phyloP scores from a whole-genome alignment of 1,140 invertebrate genomes.

The Drosophila mayri region DNA sequence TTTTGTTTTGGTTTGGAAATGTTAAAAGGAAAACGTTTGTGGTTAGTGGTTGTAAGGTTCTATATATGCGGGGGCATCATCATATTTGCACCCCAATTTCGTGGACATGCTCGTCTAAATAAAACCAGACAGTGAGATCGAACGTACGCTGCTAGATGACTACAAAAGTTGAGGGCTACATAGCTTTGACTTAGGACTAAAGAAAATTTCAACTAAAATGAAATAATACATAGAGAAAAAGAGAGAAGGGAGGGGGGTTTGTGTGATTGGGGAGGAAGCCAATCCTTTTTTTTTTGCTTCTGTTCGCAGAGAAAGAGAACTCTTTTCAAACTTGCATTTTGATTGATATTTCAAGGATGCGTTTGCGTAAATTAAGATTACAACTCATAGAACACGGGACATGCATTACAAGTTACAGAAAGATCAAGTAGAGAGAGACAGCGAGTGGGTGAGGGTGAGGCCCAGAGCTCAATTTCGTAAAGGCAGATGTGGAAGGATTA shows the following conservation, averaged over 20 bases:
- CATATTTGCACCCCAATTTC: constrained; percentile 28
- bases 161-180: constrained; percentile 54
- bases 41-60: constrained; percentile 47
- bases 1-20: constrained; percentile 54
- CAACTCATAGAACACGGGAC: constrained; percentile 57
- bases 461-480: constrained; percentile 17
- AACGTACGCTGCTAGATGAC: constrained; percentile 59
- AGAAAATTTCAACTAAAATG: constrained; percentile 47
- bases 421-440: constrained; percentile 51
- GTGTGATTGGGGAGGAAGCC: constrained; percentile 21
- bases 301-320: constrained; percentile 54
- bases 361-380: constrained; percentile 47
- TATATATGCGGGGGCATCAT: background rate
- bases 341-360: constrained; percentile 35
- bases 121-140: constrained; percentile 82
- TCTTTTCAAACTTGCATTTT: constrained; percentile 75
- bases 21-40: constrained; percentile 59
- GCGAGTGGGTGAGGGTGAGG: constrained; percentile 34
- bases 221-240: constrained; percentile 36
- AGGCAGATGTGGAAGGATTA: constrained; percentile 37
- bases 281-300: constrained; percentile 21
- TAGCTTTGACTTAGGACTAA: constrained; percentile 33
- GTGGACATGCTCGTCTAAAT: constrained; percentile 63
- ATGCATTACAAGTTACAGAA: constrained; percentile 75
- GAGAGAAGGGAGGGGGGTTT: background rate